phyloP scores from a whole-genome alignment of 2,113 vertebrate genomes.

The Mohoua ochrocephala region DNA sequence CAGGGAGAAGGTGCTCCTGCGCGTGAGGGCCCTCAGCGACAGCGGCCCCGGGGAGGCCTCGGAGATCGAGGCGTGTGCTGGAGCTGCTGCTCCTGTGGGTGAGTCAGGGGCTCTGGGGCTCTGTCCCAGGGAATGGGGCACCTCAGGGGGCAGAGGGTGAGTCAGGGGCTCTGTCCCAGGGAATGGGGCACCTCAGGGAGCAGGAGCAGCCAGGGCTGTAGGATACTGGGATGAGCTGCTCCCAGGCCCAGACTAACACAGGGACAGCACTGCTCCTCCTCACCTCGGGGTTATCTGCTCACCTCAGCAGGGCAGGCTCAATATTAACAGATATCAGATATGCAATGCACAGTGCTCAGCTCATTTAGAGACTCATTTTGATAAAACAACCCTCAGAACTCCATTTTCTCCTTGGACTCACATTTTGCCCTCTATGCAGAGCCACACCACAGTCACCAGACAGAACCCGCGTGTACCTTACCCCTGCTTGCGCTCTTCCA shows the following conservation, averaged over 20 bases:
- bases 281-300: neutral
- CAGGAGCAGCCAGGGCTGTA: neutral
- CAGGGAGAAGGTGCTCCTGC: conserved; percentile 77
- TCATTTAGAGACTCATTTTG: neutral
- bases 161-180: neutral
- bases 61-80: conserved; percentile 72
- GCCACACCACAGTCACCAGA: neutral
- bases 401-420: neutral
- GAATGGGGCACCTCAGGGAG: neutral
- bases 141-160: neutral
- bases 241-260: neutral
- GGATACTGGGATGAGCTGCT: neutral
- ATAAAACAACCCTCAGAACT: neutral
- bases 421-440: neutral
- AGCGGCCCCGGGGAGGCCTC: conserved; percentile 73
- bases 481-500: neutral
- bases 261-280: neutral
- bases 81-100: conserved; percentile 75
- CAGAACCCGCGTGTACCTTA: rapidly evolving
- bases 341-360: neutral
- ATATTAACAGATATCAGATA: neutral
- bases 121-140: neutral
- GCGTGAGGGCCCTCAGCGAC: conserved; percentile 75
- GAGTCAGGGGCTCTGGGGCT: neutral
- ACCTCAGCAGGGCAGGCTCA: neutral